Percentiles rank a stretch among this genome's conserved stretches.
These are phyloP conservation scores for Netelia inedita DNA, from an alignment of 2,888 invertebrate species.

Conservation along the genomic window DNA sequence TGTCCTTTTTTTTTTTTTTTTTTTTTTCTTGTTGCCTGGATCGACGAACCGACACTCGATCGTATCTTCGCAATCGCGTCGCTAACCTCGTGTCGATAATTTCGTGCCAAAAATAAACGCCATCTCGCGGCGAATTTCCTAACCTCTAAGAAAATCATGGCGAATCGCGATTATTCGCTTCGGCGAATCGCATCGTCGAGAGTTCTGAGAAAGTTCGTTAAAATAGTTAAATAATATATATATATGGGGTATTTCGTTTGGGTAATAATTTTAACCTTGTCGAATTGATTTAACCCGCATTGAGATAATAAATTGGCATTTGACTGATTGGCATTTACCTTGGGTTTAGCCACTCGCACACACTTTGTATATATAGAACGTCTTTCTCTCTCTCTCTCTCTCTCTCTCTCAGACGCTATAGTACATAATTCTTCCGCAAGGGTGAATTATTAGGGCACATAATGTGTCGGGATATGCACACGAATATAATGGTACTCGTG, in stretches of 20 bases:
- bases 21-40: slow-evolving; percentile 50
- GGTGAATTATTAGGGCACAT: slow-evolving; percentile 81
- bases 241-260: background rate
- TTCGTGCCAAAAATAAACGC: background rate
- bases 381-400: background rate
- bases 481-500: slow-evolving; percentile 49
- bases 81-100: slow-evolving; percentile 11
- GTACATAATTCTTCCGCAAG: slow-evolving; percentile 74
- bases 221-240: no score
- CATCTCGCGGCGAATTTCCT: background rate
- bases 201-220: no score
- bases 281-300: slow-evolving; percentile 67
- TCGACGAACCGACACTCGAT: slow-evolving; percentile 60
- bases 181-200: no score
- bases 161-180: background rate
- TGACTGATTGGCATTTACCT: slow-evolving; percentile 71
- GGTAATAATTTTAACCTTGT: slow-evolving; percentile 65
- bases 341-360: slow-evolving; percentile 60
- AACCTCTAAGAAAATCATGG: background rate
- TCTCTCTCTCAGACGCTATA: slow-evolving; percentile 63
- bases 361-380: slow-evolving; percentile 19
- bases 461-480: slow-evolving; percentile 74
- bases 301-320: slow-evolving; percentile 71
- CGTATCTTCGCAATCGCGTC: slow-evolving; percentile 20
- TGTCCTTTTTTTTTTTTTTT: slow-evolving; percentile 58